phyloP scores from a whole-genome alignment of 1,140 invertebrate species.

The Nasonia longicornis region DNA sequence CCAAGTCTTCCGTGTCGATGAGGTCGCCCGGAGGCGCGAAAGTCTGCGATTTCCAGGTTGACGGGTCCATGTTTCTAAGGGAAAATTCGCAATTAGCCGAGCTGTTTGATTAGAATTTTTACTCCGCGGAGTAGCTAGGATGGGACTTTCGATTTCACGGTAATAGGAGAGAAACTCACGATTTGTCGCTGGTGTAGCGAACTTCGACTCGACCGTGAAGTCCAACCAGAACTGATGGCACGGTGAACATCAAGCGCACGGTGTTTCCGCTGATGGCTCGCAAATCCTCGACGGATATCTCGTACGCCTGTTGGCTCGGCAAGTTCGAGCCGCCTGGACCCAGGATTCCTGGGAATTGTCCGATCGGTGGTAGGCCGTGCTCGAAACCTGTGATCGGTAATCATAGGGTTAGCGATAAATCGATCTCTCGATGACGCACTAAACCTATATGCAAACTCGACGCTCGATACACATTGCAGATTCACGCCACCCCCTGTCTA shows the following conservation, averaged over 20 bases:
- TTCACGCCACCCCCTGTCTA: no score
- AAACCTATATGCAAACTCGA: no score
- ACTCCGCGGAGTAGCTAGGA: not conserved
- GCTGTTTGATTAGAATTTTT: not conserved
- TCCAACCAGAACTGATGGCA: slow-evolving; percentile 85
- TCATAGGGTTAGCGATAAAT: not conserved
- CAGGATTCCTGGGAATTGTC: slow-evolving; percentile 28
- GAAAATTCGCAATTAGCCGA: not conserved
- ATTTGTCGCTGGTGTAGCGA: slow-evolving; percentile 80
- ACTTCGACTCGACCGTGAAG: slow-evolving; percentile 86
- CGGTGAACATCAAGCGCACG: slow-evolving; percentile 83
- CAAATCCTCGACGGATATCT: slow-evolving; percentile 75
- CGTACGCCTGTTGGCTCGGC: slow-evolving; percentile 60
- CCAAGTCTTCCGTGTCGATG: slow-evolving; percentile 84
- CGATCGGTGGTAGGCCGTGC: slow-evolving; percentile 52
- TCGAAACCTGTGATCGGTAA: slow-evolving; percentile 55
- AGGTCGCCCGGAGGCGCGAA: slow-evolving; percentile 87
- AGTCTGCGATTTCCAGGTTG: slow-evolving; percentile 84
- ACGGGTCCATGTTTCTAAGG: slow-evolving; percentile 75
- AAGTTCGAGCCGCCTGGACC: slow-evolving; percentile 20
- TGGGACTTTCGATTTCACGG: slow-evolving; percentile 1
- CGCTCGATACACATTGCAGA: no score
- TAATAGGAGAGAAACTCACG: slow-evolving; percentile 68
- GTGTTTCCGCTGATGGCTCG: slow-evolving; percentile 83
- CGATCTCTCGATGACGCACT: no score